These are phyloP conservation scores for Zonitis immaculata DNA, from an alignment of 2,888 invertebrate genomes.

Conservation along the genomic window DNA sequence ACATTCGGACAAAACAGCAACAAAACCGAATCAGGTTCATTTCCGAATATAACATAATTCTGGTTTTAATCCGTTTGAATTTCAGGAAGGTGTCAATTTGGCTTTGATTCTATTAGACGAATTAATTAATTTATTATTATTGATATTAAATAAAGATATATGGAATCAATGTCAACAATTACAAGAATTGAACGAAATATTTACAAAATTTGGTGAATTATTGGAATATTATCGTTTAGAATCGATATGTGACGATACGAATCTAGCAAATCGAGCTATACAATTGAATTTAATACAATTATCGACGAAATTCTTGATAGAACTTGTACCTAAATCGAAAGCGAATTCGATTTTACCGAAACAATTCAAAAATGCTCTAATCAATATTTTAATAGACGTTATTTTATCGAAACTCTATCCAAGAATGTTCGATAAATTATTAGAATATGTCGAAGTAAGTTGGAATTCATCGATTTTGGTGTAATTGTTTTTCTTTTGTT, in stretches of 20 bases:
- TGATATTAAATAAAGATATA: slow-evolving; percentile 53
- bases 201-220: slow-evolving; percentile 57
- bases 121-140: slow-evolving; percentile 51
- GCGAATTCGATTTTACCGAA: slow-evolving; percentile 47
- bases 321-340: slow-evolving; percentile 47
- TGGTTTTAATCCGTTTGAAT: too few species aligned
- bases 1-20: neutral
- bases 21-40: slow-evolving; percentile 11
- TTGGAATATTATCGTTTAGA: slow-evolving; percentile 51
- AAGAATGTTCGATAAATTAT: slow-evolving; percentile 44
- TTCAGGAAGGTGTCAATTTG: slow-evolving; percentile 53
- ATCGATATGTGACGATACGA: slow-evolving; percentile 35
- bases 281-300: slow-evolving; percentile 50
- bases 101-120: slow-evolving; percentile 51
- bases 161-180: slow-evolving; percentile 54
- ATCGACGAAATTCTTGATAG: slow-evolving; percentile 43
- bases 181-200: slow-evolving; percentile 53
- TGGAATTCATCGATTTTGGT: neutral
- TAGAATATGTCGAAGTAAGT: slow-evolving; percentile 49
- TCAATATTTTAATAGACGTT: slow-evolving; percentile 48
- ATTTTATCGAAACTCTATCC: slow-evolving; percentile 50
- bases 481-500: slow-evolving; percentile 6
- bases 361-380: slow-evolving; percentile 47
- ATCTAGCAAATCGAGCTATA: slow-evolving; percentile 41
- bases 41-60: too few species aligned